phyloP scores from a whole-genome alignment of 2,888 invertebrate genomes.

The Caenorhabditis sp. region DNA sequence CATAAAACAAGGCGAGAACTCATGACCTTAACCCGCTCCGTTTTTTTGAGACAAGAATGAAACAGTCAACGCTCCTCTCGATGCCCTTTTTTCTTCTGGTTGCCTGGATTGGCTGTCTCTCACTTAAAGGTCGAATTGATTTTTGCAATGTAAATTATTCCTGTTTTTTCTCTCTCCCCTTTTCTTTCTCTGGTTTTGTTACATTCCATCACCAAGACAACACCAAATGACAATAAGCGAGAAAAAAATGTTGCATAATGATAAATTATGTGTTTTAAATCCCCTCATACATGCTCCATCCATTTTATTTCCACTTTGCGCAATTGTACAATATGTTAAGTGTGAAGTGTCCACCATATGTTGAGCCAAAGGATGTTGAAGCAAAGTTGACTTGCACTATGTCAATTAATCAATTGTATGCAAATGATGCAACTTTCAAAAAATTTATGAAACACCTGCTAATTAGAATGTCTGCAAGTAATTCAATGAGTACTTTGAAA shows the following conservation, averaged over 20 bases:
- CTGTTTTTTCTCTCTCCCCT: background rate
- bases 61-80: too few relatives aligned
- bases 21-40: too few relatives aligned
- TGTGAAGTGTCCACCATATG: conserved; percentile 12
- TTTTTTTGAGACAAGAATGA: too few relatives aligned
- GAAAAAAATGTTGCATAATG: background rate
- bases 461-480: too few relatives aligned
- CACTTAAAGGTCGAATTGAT: background rate
- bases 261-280: conserved; percentile 1
- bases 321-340: conserved; percentile 41
- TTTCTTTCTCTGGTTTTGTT: background rate
- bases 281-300: background rate
- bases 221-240: background rate
- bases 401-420: background rate
- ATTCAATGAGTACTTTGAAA: too few relatives aligned
- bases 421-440: background rate
- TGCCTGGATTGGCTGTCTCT: too few relatives aligned
- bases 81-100: too few relatives aligned
- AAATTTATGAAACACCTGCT: background rate
- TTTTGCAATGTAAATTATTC: background rate
- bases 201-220: background rate
- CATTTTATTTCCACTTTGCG: conserved; percentile 12
- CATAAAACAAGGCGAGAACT: too few relatives aligned
- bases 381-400: background rate
- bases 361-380: background rate